These are phyloP conservation scores for Stichopus chloronotus DNA, from an alignment of 35 echinoderm and acorn worm species.

Conservation along the genomic window DNA sequence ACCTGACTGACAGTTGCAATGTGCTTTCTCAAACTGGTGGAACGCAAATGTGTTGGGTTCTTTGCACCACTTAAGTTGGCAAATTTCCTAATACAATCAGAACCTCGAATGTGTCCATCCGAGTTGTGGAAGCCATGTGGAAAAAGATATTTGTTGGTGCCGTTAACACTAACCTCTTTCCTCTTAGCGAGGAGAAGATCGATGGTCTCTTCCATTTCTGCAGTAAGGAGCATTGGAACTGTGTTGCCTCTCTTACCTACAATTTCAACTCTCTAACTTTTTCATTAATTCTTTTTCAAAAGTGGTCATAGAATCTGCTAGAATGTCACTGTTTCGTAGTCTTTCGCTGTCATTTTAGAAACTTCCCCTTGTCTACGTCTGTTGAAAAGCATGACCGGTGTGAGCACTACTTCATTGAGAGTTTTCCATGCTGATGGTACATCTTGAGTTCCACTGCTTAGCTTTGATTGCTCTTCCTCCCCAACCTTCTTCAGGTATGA, in stretches of 20 bases:
- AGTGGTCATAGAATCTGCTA: constrained; percentile 44
- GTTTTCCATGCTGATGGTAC: constrained; percentile 9
- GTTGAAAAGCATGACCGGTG: constrained; percentile 71
- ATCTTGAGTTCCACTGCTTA: neutral
- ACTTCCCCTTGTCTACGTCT: constrained; percentile 68
- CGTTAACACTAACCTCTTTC: neutral
- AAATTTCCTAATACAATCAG: constrained; percentile 68
- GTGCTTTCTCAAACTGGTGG: constrained; percentile 69
- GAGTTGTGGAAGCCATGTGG: neutral
- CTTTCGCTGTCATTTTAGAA: constrained; percentile 66
- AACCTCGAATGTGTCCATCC: constrained; percentile 62
- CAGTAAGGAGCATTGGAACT: constrained; percentile 59
- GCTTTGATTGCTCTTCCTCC: neutral
- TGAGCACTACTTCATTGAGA: constrained; percentile 41
- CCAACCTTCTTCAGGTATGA: neutral
- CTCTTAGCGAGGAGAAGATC: neutral
- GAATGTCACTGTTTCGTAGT: constrained; percentile 39
- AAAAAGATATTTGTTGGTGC: constrained; percentile 25
- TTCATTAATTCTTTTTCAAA: constrained; percentile 68
- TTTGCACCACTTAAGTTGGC: constrained; percentile 34
- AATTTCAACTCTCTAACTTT: constrained; percentile 61
- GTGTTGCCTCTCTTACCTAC: constrained; percentile 58
- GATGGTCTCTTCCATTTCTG: constrained; percentile 47
- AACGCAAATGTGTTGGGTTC: constrained; percentile 54
- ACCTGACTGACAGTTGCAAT: constrained; percentile 64